phyloP scores from a whole-genome alignment of 2,888 invertebrate species.

The Apotomis turbidana region DNA sequence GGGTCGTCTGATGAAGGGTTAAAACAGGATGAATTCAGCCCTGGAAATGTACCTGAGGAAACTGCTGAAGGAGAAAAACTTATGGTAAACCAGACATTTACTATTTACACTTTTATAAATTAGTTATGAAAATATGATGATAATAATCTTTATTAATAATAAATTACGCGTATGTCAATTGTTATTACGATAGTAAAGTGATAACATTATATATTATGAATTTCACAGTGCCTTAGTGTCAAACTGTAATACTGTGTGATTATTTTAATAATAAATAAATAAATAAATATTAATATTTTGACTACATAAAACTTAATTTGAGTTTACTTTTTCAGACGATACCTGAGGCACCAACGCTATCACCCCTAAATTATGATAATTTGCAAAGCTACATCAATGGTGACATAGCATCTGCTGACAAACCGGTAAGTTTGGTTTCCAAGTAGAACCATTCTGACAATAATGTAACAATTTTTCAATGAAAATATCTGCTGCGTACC shows the following conservation, averaged over 20 bases:
- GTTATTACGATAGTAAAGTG: no score
- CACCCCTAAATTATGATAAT: constrained; percentile 46
- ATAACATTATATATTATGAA: no score
- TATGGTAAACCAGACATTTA: not conserved
- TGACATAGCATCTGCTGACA: constrained; percentile 42
- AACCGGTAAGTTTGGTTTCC: constrained; percentile 43
- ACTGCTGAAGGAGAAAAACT: constrained; percentile 4
- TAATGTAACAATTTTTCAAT: no score
- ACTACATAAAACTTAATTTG: no score
- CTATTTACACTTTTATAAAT: not conserved
- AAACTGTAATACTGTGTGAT: no score
- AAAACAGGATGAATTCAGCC: not conserved
- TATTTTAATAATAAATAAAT: no score
- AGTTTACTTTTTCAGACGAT: constrained; percentile 42
- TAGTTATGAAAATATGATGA: no score
- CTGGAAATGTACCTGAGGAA: not conserved
- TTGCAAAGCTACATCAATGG: constrained; percentile 46
- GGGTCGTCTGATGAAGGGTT: not conserved
- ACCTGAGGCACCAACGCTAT: constrained; percentile 50
- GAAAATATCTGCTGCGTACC: no score
- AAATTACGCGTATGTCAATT: no score
- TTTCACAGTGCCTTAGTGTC: no score
- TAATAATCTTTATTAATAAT: no score
- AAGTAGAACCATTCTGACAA: not conserved
- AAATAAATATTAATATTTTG: no score